phyloP scores from a whole-genome alignment of 2,888 invertebrate genomes.

The Acronicta alni region DNA sequence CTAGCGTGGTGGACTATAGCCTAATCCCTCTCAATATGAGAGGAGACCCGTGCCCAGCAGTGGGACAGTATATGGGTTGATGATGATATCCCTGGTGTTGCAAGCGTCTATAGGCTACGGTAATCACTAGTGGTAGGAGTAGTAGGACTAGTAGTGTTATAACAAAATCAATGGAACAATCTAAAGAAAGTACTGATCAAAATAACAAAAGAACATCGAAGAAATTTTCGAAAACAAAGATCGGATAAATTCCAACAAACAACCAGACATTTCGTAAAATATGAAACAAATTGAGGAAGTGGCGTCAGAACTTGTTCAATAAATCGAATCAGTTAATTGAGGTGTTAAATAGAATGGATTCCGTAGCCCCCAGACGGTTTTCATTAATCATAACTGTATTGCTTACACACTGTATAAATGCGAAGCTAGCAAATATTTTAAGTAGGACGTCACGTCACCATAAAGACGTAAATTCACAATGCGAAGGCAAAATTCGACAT shows the following conservation, averaged over 20 bases:
- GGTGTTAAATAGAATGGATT: slow-evolving; percentile 73
- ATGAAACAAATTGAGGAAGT: slow-evolving; percentile 57
- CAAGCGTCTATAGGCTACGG: too few species aligned
- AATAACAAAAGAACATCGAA: neutral
- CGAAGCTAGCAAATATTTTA: neutral
- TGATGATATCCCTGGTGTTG: too few species aligned
- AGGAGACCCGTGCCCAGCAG: too few species aligned
- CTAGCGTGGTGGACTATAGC: too few species aligned
- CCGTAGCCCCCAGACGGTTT: slow-evolving; percentile 64
- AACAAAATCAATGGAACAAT: too few species aligned
- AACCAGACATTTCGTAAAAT: slow-evolving; percentile 41
- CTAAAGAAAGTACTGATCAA: neutral
- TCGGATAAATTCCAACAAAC: slow-evolving; percentile 21
- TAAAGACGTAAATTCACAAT: too few species aligned
- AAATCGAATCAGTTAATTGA: slow-evolving; percentile 74
- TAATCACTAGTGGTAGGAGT: too few species aligned
- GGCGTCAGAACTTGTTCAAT: slow-evolving; percentile 64
- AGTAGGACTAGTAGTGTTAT: too few species aligned
- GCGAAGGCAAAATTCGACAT: too few species aligned
- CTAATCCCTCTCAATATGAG: too few species aligned
- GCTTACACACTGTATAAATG: slow-evolving; percentile 4
- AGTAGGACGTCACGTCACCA: too few species aligned
- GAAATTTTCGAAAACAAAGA: slow-evolving; percentile 19
- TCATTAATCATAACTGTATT: slow-evolving; percentile 61
- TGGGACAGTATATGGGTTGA: too few species aligned